These are phyloP conservation scores for Folsomia manolachei DNA, from an alignment of 2,888 invertebrate species.

Conservation along the genomic window DNA sequence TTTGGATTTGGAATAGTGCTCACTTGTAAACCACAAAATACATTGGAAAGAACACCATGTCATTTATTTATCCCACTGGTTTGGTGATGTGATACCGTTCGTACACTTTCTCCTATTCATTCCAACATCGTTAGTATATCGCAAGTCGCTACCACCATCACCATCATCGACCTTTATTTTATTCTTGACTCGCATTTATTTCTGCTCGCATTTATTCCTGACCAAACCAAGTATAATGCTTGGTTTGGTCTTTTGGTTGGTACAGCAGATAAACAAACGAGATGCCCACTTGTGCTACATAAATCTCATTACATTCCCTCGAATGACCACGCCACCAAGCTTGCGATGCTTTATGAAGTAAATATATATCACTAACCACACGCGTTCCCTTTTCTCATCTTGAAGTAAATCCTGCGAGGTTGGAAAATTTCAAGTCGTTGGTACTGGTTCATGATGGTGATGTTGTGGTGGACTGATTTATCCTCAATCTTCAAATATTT, in stretches of 20 bases:
- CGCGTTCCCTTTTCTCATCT: not conserved
- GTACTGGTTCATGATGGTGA: no score
- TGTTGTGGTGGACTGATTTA: not conserved
- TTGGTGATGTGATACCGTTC: not conserved
- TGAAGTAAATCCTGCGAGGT: no score
- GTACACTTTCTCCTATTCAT: not conserved
- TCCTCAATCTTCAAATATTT: not conserved
- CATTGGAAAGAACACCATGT: not conserved
- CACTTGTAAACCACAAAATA: not conserved
- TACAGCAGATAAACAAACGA: not conserved
- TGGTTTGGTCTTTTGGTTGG: no score
- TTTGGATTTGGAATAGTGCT: not conserved
- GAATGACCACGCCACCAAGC: not conserved
- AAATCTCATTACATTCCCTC: constrained; percentile 15
- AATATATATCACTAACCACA: not conserved
- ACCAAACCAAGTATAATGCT: no score
- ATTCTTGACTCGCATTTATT: not conserved
- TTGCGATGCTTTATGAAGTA: no score
- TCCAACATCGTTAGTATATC: no score
- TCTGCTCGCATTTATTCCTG: no score
- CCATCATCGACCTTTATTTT: not conserved
- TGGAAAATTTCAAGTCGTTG: not conserved
- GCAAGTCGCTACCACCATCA: not conserved
- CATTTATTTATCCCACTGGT: not conserved
- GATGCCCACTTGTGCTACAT: constrained; percentile 6